A percentile compares a stretch with the other conserved stretches of the same genome.
Conservation (phyloP, 2,888 invertebrate genomes). For the Trachelus iudaicus region DNA sequence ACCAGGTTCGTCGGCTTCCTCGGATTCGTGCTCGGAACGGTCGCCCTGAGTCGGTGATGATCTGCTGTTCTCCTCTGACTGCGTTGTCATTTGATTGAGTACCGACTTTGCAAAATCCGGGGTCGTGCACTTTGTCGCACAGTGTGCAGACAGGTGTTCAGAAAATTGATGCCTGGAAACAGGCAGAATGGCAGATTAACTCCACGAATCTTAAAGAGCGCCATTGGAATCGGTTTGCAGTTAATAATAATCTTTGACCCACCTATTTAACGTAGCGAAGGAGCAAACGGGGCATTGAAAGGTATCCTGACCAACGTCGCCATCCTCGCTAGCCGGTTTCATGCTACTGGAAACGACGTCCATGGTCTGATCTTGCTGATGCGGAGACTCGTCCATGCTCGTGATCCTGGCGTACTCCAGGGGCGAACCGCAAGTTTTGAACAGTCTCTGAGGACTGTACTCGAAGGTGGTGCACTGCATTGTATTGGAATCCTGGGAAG, state of each 20-base stretch:
- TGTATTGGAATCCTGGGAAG: conserved; percentile 39
- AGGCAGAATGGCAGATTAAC: not conserved
- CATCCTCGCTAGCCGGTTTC: conserved; percentile 25
- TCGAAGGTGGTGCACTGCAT: conserved; percentile 34
- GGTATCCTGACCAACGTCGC: conserved; percentile 27
- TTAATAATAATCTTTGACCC: conserved; percentile 14
- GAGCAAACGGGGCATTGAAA: conserved; percentile 69
- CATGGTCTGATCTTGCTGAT: conserved; percentile 33
- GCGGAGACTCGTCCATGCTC: conserved; percentile 25
- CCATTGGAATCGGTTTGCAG: not conserved
- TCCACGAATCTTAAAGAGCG: not conserved
- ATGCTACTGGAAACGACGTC: conserved; percentile 28
- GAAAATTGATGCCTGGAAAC: conserved; percentile 63
- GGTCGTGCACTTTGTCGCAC: conserved; percentile 48
- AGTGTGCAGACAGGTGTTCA: conserved; percentile 70
- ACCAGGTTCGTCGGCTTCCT: conserved; percentile 69
- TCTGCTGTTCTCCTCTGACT: conserved; percentile 27
- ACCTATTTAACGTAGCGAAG: conserved; percentile 64
- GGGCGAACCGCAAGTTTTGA: conserved; percentile 32
- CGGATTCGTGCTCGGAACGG: conserved; percentile 50
- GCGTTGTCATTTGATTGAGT: conserved; percentile 64
- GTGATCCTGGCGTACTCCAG: conserved; percentile 22
- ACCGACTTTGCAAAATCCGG: conserved; percentile 69
- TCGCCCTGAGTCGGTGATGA: conserved; percentile 37
- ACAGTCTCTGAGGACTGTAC: conserved; percentile 35